Evolutionary conservation across 2,888 invertebrate species (phyloP), one percentile per base, ranked within the genome.

Genomic region (Molorchus minor): DNA sequence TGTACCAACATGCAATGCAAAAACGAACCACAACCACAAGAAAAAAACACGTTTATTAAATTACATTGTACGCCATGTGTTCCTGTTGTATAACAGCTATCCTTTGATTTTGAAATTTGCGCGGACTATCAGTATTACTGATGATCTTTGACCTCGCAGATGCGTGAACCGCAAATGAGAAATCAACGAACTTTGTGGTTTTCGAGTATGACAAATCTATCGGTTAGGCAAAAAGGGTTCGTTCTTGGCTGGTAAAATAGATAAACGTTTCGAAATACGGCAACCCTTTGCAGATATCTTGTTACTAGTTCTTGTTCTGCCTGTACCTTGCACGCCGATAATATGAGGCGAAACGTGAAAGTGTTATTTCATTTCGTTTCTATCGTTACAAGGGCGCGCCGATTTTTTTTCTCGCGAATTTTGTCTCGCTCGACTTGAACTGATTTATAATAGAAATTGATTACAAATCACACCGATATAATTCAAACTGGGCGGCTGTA

Each of bases 391-490:
- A 40, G 40, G 40, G 20, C 19, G 40, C 40, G 40, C 19, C 19
- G 10, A 16, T 17, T 40, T 40, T 36, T 36, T 40, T 40, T 40
- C 40, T 17, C n/a, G 40, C n/a, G 40, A 40, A 40, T 40, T 40
- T 40, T 20, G 40, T 40, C n/a, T 40, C 40, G 40, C 40, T 21
- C 38, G 49, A 49, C 16, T 21, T 38, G 49, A 49, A n/a, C n/a
- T 16, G 25, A 49, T n/a, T 49, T 38, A 15, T 13, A n/a, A 38
- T 25, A 19, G 4, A 36, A 47, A 38, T 33, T 25, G 49, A 49
- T 49, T 49, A 38, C 13, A n/a, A 43, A 20, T 43, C 20, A 25
- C 12, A 10, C 49, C 16, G 49, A 38, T 38, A 12, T 38, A 38
- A 49, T 21, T 38, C 21, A 25, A 49, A 49, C 33, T 8, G 49